Evolutionary conservation across 2,113 vertebrate species (phyloP).

Genomic region (Urocitellus parryii): DNA sequence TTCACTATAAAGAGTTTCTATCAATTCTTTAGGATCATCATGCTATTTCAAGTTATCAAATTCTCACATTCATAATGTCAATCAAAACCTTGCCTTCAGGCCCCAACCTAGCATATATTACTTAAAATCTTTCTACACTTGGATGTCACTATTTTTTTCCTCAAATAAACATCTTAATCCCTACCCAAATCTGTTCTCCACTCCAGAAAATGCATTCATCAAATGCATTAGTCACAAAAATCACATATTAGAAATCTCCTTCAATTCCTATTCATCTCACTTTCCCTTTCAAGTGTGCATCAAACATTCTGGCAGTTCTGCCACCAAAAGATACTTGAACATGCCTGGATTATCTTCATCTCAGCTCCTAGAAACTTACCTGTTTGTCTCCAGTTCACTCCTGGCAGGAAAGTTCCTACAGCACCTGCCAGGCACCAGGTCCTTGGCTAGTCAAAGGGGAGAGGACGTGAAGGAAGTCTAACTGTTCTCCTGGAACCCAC

Average conservation of each 20-base stretch:
- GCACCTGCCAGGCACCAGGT: not conserved
- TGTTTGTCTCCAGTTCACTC: not conserved
- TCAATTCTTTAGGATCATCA: fast-evolving
- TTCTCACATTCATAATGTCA: not conserved
- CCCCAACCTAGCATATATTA: fast-evolving
- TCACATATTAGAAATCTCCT: not conserved
- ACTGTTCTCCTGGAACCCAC: fast-evolving
- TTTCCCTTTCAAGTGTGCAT: not conserved
- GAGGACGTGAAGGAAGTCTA: not conserved
- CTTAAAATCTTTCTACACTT: not conserved
- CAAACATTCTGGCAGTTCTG: too few species aligned
- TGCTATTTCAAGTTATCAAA: not conserved
- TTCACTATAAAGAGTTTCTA: not conserved
- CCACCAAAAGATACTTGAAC: not conserved
- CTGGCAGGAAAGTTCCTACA: not conserved
- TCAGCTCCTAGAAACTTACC: not conserved
- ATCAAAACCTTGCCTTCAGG: not conserved
- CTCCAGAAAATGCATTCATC: not conserved
- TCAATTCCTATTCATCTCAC: not conserved
- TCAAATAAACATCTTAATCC: not conserved
- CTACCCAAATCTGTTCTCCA: not conserved
- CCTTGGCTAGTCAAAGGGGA: not conserved
- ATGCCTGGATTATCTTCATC: not conserved
- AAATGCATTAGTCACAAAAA: too few species aligned
- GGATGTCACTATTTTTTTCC: not conserved